A percentile compares a stretch with the other conserved stretches of the same genome.
Conservation (phyloP, 2,797 vertebrate genomes). For the Galagoides demidoff region DNA sequence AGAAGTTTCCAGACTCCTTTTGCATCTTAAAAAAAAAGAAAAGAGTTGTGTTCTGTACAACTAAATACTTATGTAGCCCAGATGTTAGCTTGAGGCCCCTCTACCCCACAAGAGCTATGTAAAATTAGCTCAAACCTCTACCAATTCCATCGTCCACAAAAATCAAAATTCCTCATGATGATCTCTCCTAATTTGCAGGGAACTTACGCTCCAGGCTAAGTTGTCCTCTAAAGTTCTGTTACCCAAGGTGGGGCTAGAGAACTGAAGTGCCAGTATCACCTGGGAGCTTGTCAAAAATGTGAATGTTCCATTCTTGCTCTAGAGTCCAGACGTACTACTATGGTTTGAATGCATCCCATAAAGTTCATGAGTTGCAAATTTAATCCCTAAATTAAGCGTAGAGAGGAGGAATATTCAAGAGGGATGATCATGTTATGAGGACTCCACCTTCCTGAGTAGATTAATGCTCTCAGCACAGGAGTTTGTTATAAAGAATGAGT, state of each 20-base stretch:
- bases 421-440: not conserved
- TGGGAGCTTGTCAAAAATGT: not conserved
- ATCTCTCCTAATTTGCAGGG: not conserved
- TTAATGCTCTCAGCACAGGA: not conserved
- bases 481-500: not conserved
- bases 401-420: not conserved
- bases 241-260: not conserved
- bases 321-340: not conserved
- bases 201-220: fast-evolving
- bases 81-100: slow-evolving; percentile 70
- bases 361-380: not conserved
- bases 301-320: not conserved
- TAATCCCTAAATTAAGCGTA: not conserved
- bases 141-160: not conserved
- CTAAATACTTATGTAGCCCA: slow-evolving; percentile 68
- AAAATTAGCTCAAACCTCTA: not conserved
- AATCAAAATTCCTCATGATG: not conserved
- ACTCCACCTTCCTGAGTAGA: not conserved
- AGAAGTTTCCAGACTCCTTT: slow-evolving; percentile 37
- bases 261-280: fast-evolving
- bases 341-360: not conserved
- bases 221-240: not conserved
- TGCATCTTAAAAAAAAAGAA: not conserved
- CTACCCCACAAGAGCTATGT: not conserved
- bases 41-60: not conserved